These are phyloP conservation scores for Parochlus steinenii DNA, from an alignment of 2,888 invertebrate species.

Conservation along the genomic window DNA sequence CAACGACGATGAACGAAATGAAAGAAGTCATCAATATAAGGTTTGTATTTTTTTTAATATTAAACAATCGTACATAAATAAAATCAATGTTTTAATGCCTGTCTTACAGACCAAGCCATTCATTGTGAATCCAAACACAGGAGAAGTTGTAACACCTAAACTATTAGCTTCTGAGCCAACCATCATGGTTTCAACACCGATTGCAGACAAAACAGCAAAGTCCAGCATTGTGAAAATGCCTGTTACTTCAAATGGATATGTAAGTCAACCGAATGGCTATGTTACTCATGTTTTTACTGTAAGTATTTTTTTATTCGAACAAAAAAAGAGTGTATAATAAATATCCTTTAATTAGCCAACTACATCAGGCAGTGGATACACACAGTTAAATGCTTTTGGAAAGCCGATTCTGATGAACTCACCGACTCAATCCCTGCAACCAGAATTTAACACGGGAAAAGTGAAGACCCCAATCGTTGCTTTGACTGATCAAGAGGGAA, in stretches of 20 bases:
- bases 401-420: constrained; percentile 16
- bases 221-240: too few relatives aligned
- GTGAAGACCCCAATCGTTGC: constrained; percentile 13
- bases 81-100: too few relatives aligned
- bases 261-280: constrained; percentile 9
- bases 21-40: too few relatives aligned
- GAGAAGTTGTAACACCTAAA: not conserved
- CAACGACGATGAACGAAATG: too few relatives aligned
- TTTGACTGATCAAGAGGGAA: constrained; percentile 14
- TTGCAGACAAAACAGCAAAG: constrained; percentile 2
- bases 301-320: not conserved
- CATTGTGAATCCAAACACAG: not conserved
- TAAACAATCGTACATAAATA: too few relatives aligned
- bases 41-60: too few relatives aligned
- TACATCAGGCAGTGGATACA: constrained; percentile 16
- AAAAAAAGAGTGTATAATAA: not conserved
- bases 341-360: constrained; percentile 1
- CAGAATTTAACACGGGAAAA: constrained; percentile 10
- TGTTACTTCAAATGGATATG: too few relatives aligned
- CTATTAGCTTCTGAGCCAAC: not conserved
- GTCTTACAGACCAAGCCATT: too few relatives aligned
- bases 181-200: constrained; percentile 7
- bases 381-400: constrained; percentile 17
- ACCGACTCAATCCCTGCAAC: constrained; percentile 8
- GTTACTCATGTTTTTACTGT: constrained; percentile 10